A percentile compares a stretch with the other conserved stretches of the same genome.
Evolutionary conservation across 2,797 vertebrate species (phyloP).

Genomic region (Crenichthys baileyi): DNA sequence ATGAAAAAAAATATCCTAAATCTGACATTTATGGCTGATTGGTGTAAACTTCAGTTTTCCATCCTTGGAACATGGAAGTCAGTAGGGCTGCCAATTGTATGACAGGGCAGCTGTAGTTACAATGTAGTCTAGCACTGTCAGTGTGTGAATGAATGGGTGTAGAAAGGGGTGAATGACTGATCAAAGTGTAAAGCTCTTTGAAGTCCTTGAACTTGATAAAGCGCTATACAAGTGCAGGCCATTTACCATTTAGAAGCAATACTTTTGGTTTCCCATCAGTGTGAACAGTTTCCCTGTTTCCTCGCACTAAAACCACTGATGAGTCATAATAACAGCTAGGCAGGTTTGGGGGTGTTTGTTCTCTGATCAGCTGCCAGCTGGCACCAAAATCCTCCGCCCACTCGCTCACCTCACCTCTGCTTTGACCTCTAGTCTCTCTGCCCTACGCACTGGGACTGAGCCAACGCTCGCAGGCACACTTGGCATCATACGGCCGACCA

Average conservation of each 20-base stretch:
- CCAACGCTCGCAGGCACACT: conserved; percentile 73
- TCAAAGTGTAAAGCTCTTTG: no score
- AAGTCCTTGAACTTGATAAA: no score
- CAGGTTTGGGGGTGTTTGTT: conserved; percentile 49
- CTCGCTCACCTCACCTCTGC: conserved; percentile 72
- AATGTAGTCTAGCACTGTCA: no score
- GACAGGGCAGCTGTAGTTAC: no score
- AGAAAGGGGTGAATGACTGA: no score
- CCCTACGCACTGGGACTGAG: conserved; percentile 64
- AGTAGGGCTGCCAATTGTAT: no score
- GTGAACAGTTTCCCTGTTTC: background rate
- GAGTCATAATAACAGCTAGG: conserved; percentile 27
- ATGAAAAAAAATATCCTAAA: background rate
- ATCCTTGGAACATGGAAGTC: no score
- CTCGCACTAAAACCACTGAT: conserved; percentile 3
- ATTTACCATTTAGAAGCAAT: background rate
- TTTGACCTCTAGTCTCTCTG: conserved; percentile 73
- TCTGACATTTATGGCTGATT: background rate
- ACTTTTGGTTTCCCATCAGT: background rate
- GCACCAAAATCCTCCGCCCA: conserved; percentile 51
- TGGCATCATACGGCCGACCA: conserved; percentile 59
- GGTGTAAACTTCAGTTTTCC: background rate
- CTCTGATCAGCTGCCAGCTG: conserved; percentile 79
- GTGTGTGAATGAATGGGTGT: no score
- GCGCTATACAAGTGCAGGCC: no score